A percentile compares a stretch with the other conserved stretches of the same genome.
Conservation (phyloP, 2,797 vertebrate genomes). For the Pampus argenteus region DNA sequence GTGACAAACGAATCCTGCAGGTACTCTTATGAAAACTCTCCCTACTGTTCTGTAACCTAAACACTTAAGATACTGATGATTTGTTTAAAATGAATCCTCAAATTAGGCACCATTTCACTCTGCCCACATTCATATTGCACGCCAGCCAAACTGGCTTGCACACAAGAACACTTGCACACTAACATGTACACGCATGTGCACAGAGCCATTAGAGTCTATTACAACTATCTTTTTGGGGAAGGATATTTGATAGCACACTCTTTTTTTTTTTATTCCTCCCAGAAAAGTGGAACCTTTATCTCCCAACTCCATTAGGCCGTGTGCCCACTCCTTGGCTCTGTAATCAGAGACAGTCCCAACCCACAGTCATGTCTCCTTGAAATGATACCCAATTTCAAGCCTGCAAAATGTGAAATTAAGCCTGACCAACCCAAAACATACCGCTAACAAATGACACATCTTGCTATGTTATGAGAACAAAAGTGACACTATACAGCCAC, state of each 20-base stretch:
- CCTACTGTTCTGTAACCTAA: constrained; percentile 40
- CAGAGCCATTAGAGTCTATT: constrained; percentile 51
- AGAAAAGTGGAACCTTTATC: constrained; percentile 58
- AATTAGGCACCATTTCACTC: constrained; percentile 49
- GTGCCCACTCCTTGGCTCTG: constrained; percentile 51
- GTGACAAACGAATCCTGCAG: constrained; percentile 53
- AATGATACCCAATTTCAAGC: constrained; percentile 56
- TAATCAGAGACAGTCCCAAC: constrained; percentile 49
- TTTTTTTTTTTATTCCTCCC: constrained; percentile 44
- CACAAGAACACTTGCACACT: background rate
- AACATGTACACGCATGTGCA: background rate
- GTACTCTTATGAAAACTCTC: constrained; percentile 28
- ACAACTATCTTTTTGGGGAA: constrained; percentile 34
- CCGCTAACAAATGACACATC: constrained; percentile 46
- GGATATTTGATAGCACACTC: constrained; percentile 41
- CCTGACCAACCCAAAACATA: constrained; percentile 48
- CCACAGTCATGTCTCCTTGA: constrained; percentile 44
- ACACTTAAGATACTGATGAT: constrained; percentile 42
- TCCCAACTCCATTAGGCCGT: constrained; percentile 59
- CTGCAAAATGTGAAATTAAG: constrained; percentile 56
- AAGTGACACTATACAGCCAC: constrained; percentile 1
- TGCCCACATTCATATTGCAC: constrained; percentile 38
- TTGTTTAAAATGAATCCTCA: constrained; percentile 52
- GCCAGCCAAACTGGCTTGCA: constrained; percentile 8
- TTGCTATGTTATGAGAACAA: constrained; percentile 41